Conservation (phyloP, 2,797 vertebrate genomes). For the Phalloptychus januarius region DNA sequence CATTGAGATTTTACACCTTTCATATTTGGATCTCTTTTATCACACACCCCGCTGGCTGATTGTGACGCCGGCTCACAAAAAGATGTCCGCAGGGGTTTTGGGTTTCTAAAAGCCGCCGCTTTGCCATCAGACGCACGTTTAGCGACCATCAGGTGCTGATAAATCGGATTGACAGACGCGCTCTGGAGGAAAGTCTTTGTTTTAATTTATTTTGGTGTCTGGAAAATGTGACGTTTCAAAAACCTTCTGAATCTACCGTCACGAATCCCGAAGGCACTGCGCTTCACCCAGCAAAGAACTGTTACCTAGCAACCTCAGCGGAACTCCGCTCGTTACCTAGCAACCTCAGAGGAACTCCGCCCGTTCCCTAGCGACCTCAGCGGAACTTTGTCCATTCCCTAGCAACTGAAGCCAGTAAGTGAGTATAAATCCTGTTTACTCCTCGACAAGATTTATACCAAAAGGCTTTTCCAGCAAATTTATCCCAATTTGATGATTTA, state of each 20-base stretch:
- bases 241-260: too few species aligned
- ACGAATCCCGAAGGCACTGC: too few species aligned
- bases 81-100: slow-evolving; percentile 3
- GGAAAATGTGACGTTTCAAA: too few species aligned
- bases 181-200: slow-evolving; percentile 45
- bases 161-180: slow-evolving; percentile 56
- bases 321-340: too few species aligned
- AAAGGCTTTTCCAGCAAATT: slow-evolving; percentile 45
- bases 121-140: slow-evolving; percentile 38
- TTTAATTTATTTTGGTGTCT: slow-evolving; percentile 39
- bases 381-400: too few species aligned
- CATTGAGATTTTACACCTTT: slow-evolving; percentile 46
- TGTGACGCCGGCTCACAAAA: slow-evolving; percentile 27
- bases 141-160: slow-evolving; percentile 66
- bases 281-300: too few species aligned
- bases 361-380: too few species aligned
- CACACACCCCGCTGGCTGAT: neutral
- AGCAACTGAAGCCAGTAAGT: too few species aligned
- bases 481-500: slow-evolving; percentile 14
- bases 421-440: slow-evolving; percentile 25
- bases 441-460: slow-evolving; percentile 37
- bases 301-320: too few species aligned
- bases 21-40: slow-evolving; percentile 39
- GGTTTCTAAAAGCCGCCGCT: slow-evolving; percentile 17
- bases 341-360: too few species aligned